These are phyloP conservation scores for Patella vulgata DNA, from an alignment of 1,140 invertebrate species.

Conservation along the genomic window DNA sequence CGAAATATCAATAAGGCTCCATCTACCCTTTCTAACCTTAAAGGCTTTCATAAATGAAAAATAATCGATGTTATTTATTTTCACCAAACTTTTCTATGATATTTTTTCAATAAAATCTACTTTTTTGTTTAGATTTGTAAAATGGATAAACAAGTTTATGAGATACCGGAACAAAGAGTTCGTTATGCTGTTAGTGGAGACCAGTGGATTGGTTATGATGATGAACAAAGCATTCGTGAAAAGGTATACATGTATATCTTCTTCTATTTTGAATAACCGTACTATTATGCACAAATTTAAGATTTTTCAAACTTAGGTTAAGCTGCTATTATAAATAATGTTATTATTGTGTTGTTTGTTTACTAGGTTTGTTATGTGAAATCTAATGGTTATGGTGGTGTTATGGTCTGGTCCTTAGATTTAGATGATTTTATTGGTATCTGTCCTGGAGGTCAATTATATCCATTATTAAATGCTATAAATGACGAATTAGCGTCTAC, in stretches of 20 bases:
- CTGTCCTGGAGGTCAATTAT: constrained; percentile 80
- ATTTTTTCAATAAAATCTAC: background rate
- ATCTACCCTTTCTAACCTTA: too few species aligned
- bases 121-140: constrained; percentile 26
- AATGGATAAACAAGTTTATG: constrained; percentile 12
- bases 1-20: background rate
- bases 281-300: too few species aligned
- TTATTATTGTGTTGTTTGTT: too few species aligned
- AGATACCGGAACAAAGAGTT: constrained; percentile 72
- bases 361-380: constrained; percentile 73
- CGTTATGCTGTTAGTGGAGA: constrained; percentile 83
- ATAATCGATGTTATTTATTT: background rate
- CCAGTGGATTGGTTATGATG: constrained; percentile 93
- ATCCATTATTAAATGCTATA: constrained; percentile 88
- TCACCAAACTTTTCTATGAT: background rate
- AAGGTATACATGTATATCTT: constrained; percentile 79
- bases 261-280: too few species aligned
- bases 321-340: too few species aligned
- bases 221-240: constrained; percentile 77
- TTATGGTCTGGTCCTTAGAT: constrained; percentile 97
- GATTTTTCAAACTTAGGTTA: too few species aligned
- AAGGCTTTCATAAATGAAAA: background rate
- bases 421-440: constrained; percentile 94
- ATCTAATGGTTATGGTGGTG: constrained; percentile 78
- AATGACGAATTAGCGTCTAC: constrained; percentile 53